Conservation (phyloP, 1,140 invertebrate species). For the Drosophila orena region DNA sequence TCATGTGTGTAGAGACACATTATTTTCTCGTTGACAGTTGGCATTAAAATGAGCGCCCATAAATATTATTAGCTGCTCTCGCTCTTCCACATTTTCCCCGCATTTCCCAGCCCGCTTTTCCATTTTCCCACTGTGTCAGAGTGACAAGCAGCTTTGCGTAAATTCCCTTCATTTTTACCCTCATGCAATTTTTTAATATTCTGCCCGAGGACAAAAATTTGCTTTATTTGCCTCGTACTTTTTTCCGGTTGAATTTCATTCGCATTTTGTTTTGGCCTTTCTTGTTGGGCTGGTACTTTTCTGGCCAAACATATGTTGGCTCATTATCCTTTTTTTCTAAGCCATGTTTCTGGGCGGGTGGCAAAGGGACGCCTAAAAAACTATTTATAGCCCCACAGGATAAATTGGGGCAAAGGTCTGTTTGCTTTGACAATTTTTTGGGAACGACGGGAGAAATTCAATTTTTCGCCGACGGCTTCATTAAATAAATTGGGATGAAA, state of each 20-base stretch:
- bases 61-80: constrained; percentile 76
- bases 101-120: background rate
- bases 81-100: constrained; percentile 12
- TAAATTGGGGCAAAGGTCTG: constrained; percentile 29
- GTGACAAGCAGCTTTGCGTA: constrained; percentile 59
- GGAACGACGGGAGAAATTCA: constrained; percentile 6
- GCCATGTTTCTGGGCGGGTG: background rate
- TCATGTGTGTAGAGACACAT: constrained; percentile 53
- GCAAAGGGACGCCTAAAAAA: constrained; percentile 11
- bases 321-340: constrained; percentile 61
- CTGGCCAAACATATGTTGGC: constrained; percentile 57
- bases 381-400: constrained; percentile 35
- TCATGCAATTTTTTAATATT: constrained; percentile 67
- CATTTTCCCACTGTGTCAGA: constrained; percentile 15
- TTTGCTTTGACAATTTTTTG: constrained; percentile 22
- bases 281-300: constrained; percentile 12
- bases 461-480: constrained; percentile 34
- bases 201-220: constrained; percentile 53
- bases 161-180: constrained; percentile 21
- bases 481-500: constrained; percentile 50
- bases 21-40: constrained; percentile 72
- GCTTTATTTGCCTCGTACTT: constrained; percentile 37
- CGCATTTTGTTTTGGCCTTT: constrained; percentile 29
- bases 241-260: constrained; percentile 32
- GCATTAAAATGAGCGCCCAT: constrained; percentile 76